A percentile compares a stretch with the other conserved stretches of the same genome.
phyloP scores from a whole-genome alignment of 2,888 invertebrate genomes.

The Miltochrista miniata region DNA sequence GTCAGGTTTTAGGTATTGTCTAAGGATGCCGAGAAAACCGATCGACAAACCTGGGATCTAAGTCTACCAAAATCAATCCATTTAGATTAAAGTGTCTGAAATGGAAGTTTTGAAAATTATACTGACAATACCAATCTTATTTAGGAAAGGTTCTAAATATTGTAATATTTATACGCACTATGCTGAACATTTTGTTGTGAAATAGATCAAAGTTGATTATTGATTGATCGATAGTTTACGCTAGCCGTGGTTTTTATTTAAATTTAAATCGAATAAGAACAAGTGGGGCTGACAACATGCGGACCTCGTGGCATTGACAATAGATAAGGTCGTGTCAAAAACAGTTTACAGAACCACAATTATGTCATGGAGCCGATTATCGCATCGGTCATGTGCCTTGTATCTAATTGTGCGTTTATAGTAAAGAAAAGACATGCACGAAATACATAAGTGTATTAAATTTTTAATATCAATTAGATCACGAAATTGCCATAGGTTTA shows the following conservation, averaged over 20 bases:
- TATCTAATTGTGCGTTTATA: constrained; percentile 24
- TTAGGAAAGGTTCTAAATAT: no score
- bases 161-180: constrained; percentile 54
- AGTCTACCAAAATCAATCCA: no score
- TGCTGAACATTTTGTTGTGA: constrained; percentile 69
- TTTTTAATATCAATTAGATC: no score
- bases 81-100: no score
- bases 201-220: constrained; percentile 49
- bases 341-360: constrained; percentile 60
- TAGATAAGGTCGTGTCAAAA: constrained; percentile 61
- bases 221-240: constrained; percentile 59
- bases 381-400: constrained; percentile 43
- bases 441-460: neutral
- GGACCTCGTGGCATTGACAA: constrained; percentile 67
- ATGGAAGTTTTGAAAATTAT: no score
- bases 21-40: no score
- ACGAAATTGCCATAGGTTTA: no score
- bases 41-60: no score
- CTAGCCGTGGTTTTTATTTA: constrained; percentile 70
- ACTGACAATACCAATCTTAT: no score
- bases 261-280: constrained; percentile 56
- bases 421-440: constrained; percentile 5
- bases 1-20: no score
- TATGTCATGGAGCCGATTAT: constrained; percentile 65
- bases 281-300: constrained; percentile 67